Evolutionary conservation across 2,113 vertebrate species (phyloP).

Genomic region (Lepidothrix coronata): DNA sequence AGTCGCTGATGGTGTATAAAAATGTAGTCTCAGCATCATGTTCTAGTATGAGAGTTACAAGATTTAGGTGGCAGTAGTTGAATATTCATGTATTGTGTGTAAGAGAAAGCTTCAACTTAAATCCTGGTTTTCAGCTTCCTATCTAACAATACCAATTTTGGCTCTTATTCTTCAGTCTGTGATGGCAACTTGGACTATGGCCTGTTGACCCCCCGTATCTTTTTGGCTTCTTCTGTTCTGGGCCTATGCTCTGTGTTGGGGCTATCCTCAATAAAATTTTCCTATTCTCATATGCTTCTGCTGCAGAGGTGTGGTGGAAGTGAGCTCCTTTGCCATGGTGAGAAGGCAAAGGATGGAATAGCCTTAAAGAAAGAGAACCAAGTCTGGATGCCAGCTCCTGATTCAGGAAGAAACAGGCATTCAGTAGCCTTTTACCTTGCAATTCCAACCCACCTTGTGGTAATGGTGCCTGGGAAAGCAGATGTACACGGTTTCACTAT

Average conservation of each 20-base stretch:
- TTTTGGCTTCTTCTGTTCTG: background rate
- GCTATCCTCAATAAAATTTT: background rate
- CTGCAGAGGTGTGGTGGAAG: background rate
- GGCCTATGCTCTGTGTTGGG: background rate
- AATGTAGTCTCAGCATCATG: background rate
- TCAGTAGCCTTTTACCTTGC: background rate
- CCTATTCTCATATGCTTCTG: background rate
- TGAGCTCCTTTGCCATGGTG: background rate
- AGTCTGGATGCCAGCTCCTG: background rate
- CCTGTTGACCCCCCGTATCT: background rate
- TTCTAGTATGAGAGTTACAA: background rate
- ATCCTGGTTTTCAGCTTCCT: background rate
- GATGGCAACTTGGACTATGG: background rate
- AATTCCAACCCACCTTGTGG: background rate
- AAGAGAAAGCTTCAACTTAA: background rate
- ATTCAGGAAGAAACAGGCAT: background rate
- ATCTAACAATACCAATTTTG: background rate
- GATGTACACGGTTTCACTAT: background rate
- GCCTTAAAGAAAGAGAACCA: background rate
- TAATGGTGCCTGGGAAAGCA: background rate
- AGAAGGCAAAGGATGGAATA: background rate
- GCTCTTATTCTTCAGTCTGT: background rate
- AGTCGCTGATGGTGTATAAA: background rate
- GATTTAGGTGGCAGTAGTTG: background rate
- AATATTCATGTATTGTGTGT: background rate